Conservation (phyloP, 2,113 vertebrate genomes). For the Sphaerodactylus townsendi region DNA sequence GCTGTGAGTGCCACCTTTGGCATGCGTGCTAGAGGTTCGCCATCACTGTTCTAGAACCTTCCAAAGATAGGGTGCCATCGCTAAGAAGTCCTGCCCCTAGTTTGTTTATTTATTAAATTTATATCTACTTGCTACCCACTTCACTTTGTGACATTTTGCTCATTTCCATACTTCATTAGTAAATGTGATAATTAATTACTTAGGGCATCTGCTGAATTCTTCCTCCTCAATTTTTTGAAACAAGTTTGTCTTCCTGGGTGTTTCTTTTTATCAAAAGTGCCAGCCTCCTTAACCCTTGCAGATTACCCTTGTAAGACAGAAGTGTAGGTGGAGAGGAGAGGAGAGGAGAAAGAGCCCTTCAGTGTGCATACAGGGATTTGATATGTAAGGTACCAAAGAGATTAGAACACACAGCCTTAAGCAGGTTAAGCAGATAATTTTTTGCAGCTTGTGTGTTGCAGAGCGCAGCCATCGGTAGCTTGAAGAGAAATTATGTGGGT, state of each 20-base stretch:
- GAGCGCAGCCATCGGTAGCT: constrained; percentile 49
- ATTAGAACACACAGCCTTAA: not conserved
- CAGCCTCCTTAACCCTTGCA: constrained; percentile 70
- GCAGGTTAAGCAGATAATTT: not conserved
- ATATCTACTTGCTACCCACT: too few relatives aligned
- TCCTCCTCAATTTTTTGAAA: constrained; percentile 58
- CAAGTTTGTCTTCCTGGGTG: constrained; percentile 44
- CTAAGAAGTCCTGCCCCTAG: too few relatives aligned
- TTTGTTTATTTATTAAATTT: too few relatives aligned
- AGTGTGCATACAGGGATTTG: not conserved
- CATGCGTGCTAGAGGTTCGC: too few relatives aligned
- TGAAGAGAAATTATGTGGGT: constrained; percentile 56
- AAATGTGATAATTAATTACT: constrained; percentile 49
- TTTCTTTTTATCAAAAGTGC: constrained; percentile 61
- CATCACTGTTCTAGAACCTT: too few relatives aligned
- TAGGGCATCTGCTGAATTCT: constrained; percentile 52
- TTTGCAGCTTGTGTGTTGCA: constrained; percentile 3
- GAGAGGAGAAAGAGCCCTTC: not conserved
- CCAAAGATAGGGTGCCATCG: too few relatives aligned
- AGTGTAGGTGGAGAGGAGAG: not conserved
- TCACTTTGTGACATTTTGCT: constrained; percentile 57
- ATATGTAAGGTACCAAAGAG: not conserved
- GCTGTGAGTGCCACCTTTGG: too few relatives aligned
- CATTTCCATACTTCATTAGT: constrained; percentile 47
- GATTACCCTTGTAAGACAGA: too few relatives aligned